A percentile compares a stretch with the other conserved stretches of the same genome.
Conservation (phyloP, 2,113 vertebrate genomes). For the Prochilodus magdalenae region DNA sequence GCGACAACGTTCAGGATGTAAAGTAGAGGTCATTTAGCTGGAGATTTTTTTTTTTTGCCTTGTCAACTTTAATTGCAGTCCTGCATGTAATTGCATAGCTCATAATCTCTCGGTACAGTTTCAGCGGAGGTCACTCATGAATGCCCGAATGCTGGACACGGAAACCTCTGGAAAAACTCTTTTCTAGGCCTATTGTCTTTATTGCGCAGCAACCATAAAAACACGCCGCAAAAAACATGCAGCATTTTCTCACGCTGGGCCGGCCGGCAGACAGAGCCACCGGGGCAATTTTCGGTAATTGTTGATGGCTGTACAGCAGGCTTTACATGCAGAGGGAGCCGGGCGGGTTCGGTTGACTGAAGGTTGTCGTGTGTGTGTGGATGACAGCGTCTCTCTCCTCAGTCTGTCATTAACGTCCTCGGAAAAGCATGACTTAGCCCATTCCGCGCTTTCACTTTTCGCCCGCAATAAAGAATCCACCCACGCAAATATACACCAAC, state of each 20-base stretch:
- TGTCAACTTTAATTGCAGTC: slow-evolving; percentile 4
- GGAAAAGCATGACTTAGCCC: slow-evolving; percentile 6
- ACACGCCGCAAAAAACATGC: not conserved
- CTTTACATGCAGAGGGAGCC: slow-evolving; percentile 16
- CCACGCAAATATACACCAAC: slow-evolving; percentile 21
- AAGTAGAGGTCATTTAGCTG: not conserved
- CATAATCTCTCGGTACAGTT: not conserved
- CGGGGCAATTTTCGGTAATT: slow-evolving; percentile 27
- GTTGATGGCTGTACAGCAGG: slow-evolving; percentile 8
- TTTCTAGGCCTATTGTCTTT: slow-evolving; percentile 18
- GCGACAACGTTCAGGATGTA: not conserved
- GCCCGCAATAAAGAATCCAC: slow-evolving; percentile 25
- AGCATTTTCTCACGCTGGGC: slow-evolving; percentile 5
- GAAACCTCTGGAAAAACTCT: not conserved
- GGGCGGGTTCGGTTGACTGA: slow-evolving; percentile 1
- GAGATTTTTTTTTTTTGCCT: not conserved
- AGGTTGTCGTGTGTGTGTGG: slow-evolving; percentile 10
- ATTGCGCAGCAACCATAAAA: slow-evolving; percentile 29
- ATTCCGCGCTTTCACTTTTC: slow-evolving; percentile 8
- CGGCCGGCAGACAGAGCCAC: slow-evolving; percentile 14
- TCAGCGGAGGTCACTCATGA: slow-evolving; percentile 3
- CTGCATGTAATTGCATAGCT: slow-evolving; percentile 8
- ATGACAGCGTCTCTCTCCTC: slow-evolving; percentile 11
- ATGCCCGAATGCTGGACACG: slow-evolving; percentile 1
- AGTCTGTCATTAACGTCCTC: slow-evolving; percentile 33